Base-by-base conservation (phyloP, 2,113 vertebrate genomes). In the Sebastes fasciatus region DNA sequence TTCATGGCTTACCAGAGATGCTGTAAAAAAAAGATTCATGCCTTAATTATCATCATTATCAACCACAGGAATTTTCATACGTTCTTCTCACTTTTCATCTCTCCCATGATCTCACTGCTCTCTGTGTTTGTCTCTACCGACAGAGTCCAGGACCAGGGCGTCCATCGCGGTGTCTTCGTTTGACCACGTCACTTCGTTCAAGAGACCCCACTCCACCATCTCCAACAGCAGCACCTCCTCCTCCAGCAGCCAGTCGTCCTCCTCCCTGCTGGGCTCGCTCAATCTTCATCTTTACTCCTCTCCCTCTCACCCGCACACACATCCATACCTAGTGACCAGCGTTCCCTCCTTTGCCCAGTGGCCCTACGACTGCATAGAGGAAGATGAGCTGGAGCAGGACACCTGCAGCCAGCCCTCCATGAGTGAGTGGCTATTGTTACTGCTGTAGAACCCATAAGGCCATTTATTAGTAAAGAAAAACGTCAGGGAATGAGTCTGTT, bases 211-310 rank as follows among this genome's bases (percentile, higher is more conserved):
- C 89, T 97, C 96, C 78, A 96, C 96, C 52, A 95, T 97, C 93
- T 96, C 96, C 64, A 96, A 95, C 93, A 96, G 96, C 93, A 97
- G 96, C 93, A 96, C 95, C 5, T 96, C 96, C 13, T 96, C 96
- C 52, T 97, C 96, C 72, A 93, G 96, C 88, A 96, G 96, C 91
- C 95, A 96, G 87, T 95, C 96, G 1, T 96, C 96, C 0, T 96
- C 96, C 48, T 96, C 96, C 1, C 90, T 96, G 73, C 92, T 96
- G 87, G 95, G 95, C 45, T 95, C 96, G 0, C 94, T 95, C 79
- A 96, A 95, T 77, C 94, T 95, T 62, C 96, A 95, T 19, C 79
- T 95, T 3, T 94, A 94, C 61, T 86, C 93, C 48, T 91, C 93
- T 0, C 92, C 93, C 13, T 85, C 92, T 34, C 91, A 88, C 74